Evolutionary conservation across 30 jellyfish, hydroid and myxozoan genomes (phyloP), one percentile per base, ranked within the genome.

Genomic region (Chironex yamaguchii): DNA sequence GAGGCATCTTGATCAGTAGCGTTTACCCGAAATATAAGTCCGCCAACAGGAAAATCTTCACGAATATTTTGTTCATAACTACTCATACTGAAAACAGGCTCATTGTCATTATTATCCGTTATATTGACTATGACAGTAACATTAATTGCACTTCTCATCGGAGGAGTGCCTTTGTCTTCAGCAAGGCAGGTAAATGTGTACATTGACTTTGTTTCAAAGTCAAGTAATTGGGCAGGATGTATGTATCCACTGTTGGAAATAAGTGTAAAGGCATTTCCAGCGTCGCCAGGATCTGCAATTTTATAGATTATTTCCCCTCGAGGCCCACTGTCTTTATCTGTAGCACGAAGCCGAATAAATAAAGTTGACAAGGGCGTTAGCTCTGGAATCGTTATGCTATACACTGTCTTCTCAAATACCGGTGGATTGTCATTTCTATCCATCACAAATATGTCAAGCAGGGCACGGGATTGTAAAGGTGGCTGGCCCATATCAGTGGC

Each of bases 151-250:
- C 86, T 73, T 3, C 30, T 17, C 3, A 4, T 67, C 75, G 49
- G 85, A 63, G 66, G 62, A 0, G 78, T 87, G 11, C 88, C 75
- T 4, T 90, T 86, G 58, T 90, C 94, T 62, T 33, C 50, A n/a
- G 97, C 98, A 29, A 79, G 76, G 11, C 83, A 90, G 17, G 72
- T 51, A 65, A 93, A 88, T 9, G 85, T 75, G 69, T 93, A 93
- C 29, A 9, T 33, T 3, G 71, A 34, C 22, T 67, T 23, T 20
- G 69, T 52, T 49, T 85, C 92, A 62, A 35, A 76, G 64, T 85
- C 95, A 52, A 85, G 89, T n/a, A 26, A 87, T 51, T 36, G 24
- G 23, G 49, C 81, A 21, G 74, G 33, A 1, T n/a, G 31, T 12
- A 75, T 25, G 2, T 36, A 29, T 2, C 65, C 67, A 9, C 17